These are phyloP conservation scores for Zaprionus kolodkinae DNA, from an alignment of 1,140 invertebrate genomes.

Conservation along the genomic window DNA sequence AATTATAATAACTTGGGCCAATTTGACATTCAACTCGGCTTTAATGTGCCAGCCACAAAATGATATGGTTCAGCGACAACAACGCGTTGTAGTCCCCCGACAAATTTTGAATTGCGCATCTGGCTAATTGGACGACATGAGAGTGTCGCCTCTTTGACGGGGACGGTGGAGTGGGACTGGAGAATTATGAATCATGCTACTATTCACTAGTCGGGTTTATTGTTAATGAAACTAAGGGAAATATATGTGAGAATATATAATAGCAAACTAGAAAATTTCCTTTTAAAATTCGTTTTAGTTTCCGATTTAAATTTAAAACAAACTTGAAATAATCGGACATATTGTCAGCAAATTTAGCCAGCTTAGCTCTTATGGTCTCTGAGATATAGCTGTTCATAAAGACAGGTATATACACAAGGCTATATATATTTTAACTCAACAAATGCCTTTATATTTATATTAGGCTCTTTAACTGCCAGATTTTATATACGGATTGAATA, in stretches of 20 bases:
- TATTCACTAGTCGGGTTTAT: too few relatives aligned
- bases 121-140: constrained; percentile 41
- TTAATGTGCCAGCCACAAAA: constrained; percentile 50
- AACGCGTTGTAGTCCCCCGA: constrained; percentile 1
- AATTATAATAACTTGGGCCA: constrained; percentile 49
- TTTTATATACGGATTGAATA: background rate
- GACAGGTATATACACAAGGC: too few relatives aligned
- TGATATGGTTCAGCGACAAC: constrained; percentile 26
- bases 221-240: too few relatives aligned
- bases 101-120: constrained; percentile 42
- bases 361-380: background rate
- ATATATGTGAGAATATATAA: too few relatives aligned
- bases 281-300: too few relatives aligned
- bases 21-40: constrained; percentile 27
- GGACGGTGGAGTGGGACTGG: background rate
- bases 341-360: background rate
- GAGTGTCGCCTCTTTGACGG: background rate
- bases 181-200: background rate
- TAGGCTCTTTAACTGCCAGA: background rate
- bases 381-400: background rate
- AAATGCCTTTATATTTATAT: too few relatives aligned
- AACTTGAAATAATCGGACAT: too few relatives aligned
- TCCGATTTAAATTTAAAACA: too few relatives aligned
- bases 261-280: too few relatives aligned
- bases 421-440: too few relatives aligned